Evolutionary conservation across 2,113 vertebrate species (phyloP).

Genomic region (Microtus ochrogaster): DNA sequence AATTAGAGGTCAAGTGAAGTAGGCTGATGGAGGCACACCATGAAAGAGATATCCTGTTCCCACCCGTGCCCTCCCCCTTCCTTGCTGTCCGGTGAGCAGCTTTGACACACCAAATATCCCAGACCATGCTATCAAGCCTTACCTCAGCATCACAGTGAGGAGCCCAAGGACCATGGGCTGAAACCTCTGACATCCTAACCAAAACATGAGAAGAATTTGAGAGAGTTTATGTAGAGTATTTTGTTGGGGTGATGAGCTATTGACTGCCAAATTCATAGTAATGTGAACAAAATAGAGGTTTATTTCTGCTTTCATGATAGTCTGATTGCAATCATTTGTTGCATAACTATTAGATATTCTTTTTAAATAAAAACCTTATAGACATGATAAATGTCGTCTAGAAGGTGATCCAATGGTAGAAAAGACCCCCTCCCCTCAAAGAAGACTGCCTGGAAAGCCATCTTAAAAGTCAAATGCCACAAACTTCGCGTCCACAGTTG

Average conservation of each 20-base stretch:
- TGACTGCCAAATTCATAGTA: neutral
- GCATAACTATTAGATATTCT: neutral
- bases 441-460: neutral
- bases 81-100: neutral
- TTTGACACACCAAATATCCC: neutral
- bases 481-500: neutral
- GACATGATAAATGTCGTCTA: neutral
- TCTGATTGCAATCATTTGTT: neutral
- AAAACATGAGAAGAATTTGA: neutral
- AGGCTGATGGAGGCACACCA: neutral
- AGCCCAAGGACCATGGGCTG: neutral
- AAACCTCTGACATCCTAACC: neutral
- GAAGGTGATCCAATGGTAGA: neutral
- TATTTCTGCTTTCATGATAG: neutral
- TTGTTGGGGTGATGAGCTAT: neutral
- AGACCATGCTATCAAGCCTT: neutral
- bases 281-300: neutral
- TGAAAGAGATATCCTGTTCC: neutral
- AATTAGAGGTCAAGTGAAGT: too few relatives aligned
- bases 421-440: neutral
- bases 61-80: too few relatives aligned
- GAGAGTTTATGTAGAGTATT: neutral
- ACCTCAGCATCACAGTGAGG: neutral
- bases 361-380: constrained; percentile 34
- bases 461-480: neutral